Conservation (phyloP, 2,113 vertebrate species). For the Microcebus murinus region DNA sequence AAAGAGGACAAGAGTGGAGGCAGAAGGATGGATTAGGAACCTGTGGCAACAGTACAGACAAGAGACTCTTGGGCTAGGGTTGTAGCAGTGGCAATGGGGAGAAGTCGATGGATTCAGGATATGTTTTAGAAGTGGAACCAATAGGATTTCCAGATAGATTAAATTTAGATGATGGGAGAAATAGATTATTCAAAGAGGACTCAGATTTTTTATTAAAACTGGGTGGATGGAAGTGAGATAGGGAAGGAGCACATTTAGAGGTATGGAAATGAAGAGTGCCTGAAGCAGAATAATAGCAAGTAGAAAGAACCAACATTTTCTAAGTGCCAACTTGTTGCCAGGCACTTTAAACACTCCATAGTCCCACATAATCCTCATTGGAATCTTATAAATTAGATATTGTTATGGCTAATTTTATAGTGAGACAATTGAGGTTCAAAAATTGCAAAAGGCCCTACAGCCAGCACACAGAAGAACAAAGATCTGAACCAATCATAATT, state of each 20-base stretch:
- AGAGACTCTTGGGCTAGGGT: background rate
- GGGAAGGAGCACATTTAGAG: background rate
- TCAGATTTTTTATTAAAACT: background rate
- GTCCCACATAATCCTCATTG: background rate
- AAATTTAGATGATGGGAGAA: slow-evolving; percentile 26
- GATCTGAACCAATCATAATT: background rate
- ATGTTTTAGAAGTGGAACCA: background rate
- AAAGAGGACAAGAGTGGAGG: background rate
- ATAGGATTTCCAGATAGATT: background rate
- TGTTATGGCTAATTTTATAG: background rate
- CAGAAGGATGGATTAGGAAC: background rate
- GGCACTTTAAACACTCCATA: background rate
- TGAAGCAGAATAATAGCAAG: background rate
- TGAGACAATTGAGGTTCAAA: background rate
- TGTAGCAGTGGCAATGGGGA: background rate
- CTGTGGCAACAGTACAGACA: background rate
- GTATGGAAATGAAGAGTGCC: background rate
- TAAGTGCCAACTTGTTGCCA: background rate
- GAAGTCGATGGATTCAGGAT: background rate
- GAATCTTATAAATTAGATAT: background rate
- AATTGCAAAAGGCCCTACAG: background rate
- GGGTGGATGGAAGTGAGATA: background rate
- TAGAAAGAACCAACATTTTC: background rate
- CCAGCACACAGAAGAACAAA: background rate
- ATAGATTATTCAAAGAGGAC: background rate